Evolutionary conservation across 1,140 invertebrate genomes (phyloP).

Genomic region (Oreohelix idahoensis): DNA sequence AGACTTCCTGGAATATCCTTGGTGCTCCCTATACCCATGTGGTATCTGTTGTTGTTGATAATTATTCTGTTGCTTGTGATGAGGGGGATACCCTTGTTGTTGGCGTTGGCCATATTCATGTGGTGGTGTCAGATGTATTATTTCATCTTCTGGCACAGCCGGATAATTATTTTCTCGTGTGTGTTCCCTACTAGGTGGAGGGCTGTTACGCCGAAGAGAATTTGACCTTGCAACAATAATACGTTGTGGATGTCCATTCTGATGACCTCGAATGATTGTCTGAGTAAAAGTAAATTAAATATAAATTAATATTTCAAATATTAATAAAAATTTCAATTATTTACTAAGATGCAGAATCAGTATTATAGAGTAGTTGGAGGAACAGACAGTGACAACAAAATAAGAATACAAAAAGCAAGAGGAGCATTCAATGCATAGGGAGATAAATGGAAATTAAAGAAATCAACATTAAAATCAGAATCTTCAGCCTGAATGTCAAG

Average conservation of each 20-base stretch:
- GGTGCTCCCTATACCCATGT: slow-evolving; percentile 24
- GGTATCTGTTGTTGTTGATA: neutral
- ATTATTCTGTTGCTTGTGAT: neutral
- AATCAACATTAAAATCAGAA: too few species aligned
- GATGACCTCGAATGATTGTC: slow-evolving; percentile 86
- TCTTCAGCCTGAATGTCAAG: too few species aligned
- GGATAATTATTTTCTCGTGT: slow-evolving; percentile 75
- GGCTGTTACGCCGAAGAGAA: slow-evolving; percentile 90
- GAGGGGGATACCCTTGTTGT: neutral
- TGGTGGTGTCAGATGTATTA: slow-evolving; percentile 46
- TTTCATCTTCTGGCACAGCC: slow-evolving; percentile 57
- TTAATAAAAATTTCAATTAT: too few species aligned
- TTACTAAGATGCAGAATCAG: too few species aligned
- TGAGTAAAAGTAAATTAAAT: slow-evolving; percentile 59
- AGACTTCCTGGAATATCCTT: slow-evolving; percentile 49
- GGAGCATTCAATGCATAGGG: too few species aligned
- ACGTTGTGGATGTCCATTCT: slow-evolving; percentile 62
- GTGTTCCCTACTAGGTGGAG: slow-evolving; percentile 83
- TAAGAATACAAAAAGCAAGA: too few species aligned
- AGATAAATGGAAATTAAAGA: too few species aligned
- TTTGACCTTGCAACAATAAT: slow-evolving; percentile 90
- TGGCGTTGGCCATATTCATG: slow-evolving; percentile 24
- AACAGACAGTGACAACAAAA: too few species aligned
- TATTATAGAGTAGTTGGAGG: too few species aligned
- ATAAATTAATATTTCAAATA: neutral